A percentile compares a stretch with the other conserved stretches of the same genome.
These are phyloP conservation scores for Dryococelus australis DNA, from an alignment of 2,888 invertebrate species.

Conservation along the genomic window DNA sequence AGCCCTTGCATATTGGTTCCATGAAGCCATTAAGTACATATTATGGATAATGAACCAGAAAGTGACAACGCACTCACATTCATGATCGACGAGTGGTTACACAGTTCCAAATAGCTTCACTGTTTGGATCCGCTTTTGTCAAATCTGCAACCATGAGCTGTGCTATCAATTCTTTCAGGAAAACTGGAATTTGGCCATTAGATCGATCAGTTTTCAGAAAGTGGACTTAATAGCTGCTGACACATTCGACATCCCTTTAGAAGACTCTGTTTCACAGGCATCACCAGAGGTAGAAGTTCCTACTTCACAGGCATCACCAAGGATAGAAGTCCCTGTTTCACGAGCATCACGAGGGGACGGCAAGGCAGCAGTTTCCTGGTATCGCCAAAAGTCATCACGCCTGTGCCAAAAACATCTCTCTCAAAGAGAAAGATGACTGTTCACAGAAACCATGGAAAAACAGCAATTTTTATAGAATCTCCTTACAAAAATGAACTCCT, in stretches of 20 bases:
- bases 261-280: not conserved
- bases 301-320: not conserved
- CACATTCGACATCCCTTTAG: constrained; percentile 17
- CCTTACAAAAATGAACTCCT: not conserved
- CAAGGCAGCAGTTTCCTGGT: not conserved
- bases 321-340: not conserved
- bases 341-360: not conserved
- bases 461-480: not conserved
- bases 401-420: not conserved
- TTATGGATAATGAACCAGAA: not conserved
- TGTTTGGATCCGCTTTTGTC: constrained; percentile 16
- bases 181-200: constrained; percentile 2
- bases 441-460: not conserved
- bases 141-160: constrained; percentile 7
- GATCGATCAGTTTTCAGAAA: not conserved
- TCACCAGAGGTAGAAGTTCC: not conserved
- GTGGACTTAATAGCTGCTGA: not conserved
- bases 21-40: constrained; percentile 11
- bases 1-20: not conserved
- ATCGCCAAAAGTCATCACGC: not conserved
- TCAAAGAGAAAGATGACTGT: not conserved
- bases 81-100: not conserved
- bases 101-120: not conserved
- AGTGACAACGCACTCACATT: not conserved
- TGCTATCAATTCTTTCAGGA: constrained; percentile 19